These are phyloP conservation scores for Xenopus borealis DNA, from an alignment of 2,113 vertebrate genomes.

Conservation along the genomic window DNA sequence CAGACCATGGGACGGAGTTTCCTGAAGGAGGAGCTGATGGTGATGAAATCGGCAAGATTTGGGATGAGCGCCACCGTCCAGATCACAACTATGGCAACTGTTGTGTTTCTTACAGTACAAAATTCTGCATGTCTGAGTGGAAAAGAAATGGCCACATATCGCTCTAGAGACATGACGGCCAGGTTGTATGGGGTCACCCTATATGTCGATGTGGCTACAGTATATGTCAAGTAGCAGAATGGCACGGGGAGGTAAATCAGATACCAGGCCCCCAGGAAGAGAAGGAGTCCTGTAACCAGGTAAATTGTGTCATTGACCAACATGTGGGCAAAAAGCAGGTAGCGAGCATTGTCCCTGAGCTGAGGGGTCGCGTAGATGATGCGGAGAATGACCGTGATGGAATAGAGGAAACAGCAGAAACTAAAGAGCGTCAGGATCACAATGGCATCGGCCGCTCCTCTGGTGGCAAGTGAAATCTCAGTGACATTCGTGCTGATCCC, in stretches of 20 bases:
- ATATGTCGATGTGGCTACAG: neutral
- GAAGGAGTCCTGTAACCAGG: neutral
- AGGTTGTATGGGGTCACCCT: slow-evolving; percentile 13
- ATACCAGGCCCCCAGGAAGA: neutral
- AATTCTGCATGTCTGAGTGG: slow-evolving; percentile 5
- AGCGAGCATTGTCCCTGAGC: slow-evolving; percentile 6
- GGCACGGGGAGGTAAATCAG: neutral
- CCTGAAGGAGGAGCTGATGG: neutral
- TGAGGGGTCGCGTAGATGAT: slow-evolving; percentile 8
- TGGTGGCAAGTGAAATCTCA: neutral
- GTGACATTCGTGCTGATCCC: neutral
- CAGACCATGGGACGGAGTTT: no score
- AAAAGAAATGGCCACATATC: slow-evolving; percentile 13
- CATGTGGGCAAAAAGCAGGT: slow-evolving; percentile 25
- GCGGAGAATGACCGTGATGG: neutral
- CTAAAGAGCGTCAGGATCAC: neutral
- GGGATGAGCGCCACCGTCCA: neutral
- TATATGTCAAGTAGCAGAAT: neutral
- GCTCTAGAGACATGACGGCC: slow-evolving; percentile 20
- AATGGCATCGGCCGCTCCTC: neutral
- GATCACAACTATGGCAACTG: neutral
- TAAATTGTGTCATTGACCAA: slow-evolving; percentile 10
- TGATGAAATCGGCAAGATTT: neutral
- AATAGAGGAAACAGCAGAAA: slow-evolving; percentile 8
- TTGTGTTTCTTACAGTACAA: neutral